phyloP scores from a whole-genome alignment of 2,888 invertebrate genomes.

The Phania funesta region DNA sequence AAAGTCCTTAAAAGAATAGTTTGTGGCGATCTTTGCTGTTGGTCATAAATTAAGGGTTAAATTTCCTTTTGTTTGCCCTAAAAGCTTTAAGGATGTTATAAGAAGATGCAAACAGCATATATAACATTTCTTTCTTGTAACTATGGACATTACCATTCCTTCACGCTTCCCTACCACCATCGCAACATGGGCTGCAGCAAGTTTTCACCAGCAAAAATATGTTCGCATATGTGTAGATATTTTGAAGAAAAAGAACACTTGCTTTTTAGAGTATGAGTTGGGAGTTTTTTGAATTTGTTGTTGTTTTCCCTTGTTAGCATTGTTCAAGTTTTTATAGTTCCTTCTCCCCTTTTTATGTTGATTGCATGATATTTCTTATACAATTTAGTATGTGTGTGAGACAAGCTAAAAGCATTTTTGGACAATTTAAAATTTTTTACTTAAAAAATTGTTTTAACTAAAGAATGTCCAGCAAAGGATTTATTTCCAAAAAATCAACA shows the following conservation, averaged over 20 bases:
- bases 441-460: neutral
- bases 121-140: neutral
- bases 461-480: neutral
- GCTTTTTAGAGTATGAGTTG: neutral
- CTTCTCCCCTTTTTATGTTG: neutral
- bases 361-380: neutral
- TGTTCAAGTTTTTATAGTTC: neutral
- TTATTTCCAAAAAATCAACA: neutral
- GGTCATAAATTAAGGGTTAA: neutral
- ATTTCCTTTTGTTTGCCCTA: neutral
- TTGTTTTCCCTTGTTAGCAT: neutral
- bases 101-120: neutral
- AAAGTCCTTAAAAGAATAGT: neutral
- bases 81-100: slow-evolving; percentile 1
- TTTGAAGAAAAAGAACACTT: neutral
- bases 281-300: neutral
- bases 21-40: neutral
- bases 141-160: neutral
- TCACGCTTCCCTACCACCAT: neutral
- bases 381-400: neutral
- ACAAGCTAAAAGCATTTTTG: slow-evolving; percentile 46
- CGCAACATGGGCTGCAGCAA: neutral
- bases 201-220: neutral
- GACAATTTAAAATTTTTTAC: neutral
- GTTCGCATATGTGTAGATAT: neutral